Evolutionary conservation across 2,888 invertebrate genomes (phyloP).

Genomic region (Euclidia mi): DNA sequence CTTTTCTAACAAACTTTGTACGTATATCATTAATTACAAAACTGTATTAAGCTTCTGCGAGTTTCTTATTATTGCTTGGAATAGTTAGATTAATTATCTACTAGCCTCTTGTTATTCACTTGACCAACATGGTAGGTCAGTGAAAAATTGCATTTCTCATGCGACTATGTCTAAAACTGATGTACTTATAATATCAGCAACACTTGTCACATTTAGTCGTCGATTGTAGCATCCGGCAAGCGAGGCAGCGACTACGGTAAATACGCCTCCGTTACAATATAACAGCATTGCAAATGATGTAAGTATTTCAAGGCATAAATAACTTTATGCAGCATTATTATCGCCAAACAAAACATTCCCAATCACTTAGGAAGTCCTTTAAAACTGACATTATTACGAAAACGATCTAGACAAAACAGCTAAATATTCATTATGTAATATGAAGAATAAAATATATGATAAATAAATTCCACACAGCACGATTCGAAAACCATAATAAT

Average conservation of each 20-base stretch:
- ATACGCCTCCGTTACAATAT: background rate
- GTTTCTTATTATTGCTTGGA: slow-evolving; percentile 15
- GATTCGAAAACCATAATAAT: too few relatives aligned
- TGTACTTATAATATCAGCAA: slow-evolving; percentile 1
- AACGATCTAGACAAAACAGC: background rate
- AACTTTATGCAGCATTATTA: too few relatives aligned
- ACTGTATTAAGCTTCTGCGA: slow-evolving; percentile 7
- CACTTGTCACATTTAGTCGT: background rate
- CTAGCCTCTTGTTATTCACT: background rate
- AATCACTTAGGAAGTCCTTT: too few relatives aligned
- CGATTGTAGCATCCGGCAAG: background rate
- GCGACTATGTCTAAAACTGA: background rate
- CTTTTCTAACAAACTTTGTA: slow-evolving; percentile 31
- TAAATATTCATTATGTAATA: background rate
- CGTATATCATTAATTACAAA: slow-evolving; percentile 25
- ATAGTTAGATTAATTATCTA: background rate
- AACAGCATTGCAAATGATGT: background rate
- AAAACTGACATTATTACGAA: background rate
- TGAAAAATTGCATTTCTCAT: background rate
- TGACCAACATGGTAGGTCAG: background rate
- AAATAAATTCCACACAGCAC: background rate
- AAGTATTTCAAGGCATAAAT: background rate
- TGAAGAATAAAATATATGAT: background rate
- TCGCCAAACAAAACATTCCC: too few relatives aligned
- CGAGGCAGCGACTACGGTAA: background rate